Conservation (phyloP, 2,797 vertebrate species). For the Crax fasciolata region DNA sequence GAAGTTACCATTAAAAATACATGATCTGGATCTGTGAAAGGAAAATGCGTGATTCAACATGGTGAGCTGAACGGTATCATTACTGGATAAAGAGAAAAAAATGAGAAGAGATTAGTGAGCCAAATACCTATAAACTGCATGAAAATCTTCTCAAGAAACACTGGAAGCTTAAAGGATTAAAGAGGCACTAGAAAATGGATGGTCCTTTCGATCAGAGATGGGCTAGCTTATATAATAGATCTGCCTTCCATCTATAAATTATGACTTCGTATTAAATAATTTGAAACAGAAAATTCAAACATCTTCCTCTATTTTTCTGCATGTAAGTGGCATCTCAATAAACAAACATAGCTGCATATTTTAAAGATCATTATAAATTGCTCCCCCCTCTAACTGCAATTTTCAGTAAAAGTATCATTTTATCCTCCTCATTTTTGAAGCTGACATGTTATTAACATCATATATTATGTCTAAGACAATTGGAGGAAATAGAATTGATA, state of each 20-base stretch:
- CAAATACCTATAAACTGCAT: constrained; percentile 26
- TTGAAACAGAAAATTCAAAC: neutral
- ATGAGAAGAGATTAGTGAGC: neutral
- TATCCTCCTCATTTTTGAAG: constrained; percentile 36
- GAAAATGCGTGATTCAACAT: neutral
- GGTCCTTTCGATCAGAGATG: neutral
- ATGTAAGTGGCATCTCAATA: neutral
- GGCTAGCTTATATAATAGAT: neutral
- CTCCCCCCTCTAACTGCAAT: neutral
- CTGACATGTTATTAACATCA: constrained; percentile 57
- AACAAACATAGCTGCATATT: constrained; percentile 53
- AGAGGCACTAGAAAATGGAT: neutral
- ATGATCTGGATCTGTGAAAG: neutral
- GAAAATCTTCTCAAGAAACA: constrained; percentile 40
- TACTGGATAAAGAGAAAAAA: neutral
- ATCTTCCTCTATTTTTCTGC: constrained; percentile 11
- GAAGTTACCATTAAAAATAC: neutral
- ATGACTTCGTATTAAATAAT: constrained; percentile 16
- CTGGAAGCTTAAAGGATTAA: constrained; percentile 13
- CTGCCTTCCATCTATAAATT: constrained; percentile 15
- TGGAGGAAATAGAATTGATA: constrained; percentile 43
- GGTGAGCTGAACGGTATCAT: neutral
- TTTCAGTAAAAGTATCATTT: constrained; percentile 43
- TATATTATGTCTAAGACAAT: constrained; percentile 52
- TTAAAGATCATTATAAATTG: constrained; percentile 59